A percentile compares a stretch with the other conserved stretches of the same genome.
These are phyloP conservation scores for Arenicola marina DNA, from an alignment of 2,888 invertebrate species.

Conservation along the genomic window DNA sequence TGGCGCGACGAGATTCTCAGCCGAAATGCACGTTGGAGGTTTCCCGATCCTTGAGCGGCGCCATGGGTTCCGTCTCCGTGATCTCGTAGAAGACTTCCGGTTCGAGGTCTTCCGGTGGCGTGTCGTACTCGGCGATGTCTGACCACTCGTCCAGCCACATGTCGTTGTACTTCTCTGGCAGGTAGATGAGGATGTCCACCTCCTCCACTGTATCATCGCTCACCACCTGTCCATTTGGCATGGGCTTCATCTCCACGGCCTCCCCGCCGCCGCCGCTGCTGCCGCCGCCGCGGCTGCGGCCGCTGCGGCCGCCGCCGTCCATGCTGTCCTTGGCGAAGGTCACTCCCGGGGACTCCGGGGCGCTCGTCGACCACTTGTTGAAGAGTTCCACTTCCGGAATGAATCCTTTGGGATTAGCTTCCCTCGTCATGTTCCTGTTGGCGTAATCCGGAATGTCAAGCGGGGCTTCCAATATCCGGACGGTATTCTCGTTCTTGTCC, in stretches of 20 bases:
- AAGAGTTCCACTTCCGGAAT: neutral
- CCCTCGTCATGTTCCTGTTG: neutral
- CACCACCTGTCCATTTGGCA: neutral
- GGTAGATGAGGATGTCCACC: constrained; percentile 24
- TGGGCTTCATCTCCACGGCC: neutral
- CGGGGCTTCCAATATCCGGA: neutral
- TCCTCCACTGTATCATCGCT: constrained; percentile 1
- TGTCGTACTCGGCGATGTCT: constrained; percentile 14
- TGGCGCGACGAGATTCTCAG: too few relatives aligned
- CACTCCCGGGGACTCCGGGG: neutral
- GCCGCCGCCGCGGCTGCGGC: neutral
- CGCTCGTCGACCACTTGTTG: neutral
- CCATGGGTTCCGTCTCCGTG: too few relatives aligned
- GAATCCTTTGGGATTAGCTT: neutral
- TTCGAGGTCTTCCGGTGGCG: too few relatives aligned
- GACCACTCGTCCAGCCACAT: constrained; percentile 31
- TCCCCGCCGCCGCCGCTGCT: neutral
- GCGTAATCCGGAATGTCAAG: too few relatives aligned
- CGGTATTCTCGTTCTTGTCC: constrained; percentile 4
- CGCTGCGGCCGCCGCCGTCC: neutral
- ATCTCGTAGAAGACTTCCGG: too few relatives aligned
- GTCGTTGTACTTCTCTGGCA: constrained; percentile 18
- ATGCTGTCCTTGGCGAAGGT: neutral
- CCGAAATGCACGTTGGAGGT: too few relatives aligned
- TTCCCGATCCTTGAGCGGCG: too few relatives aligned